These are phyloP conservation scores for Ageneiosus marmoratus DNA, from an alignment of 2,113 vertebrate species.

Conservation along the genomic window DNA sequence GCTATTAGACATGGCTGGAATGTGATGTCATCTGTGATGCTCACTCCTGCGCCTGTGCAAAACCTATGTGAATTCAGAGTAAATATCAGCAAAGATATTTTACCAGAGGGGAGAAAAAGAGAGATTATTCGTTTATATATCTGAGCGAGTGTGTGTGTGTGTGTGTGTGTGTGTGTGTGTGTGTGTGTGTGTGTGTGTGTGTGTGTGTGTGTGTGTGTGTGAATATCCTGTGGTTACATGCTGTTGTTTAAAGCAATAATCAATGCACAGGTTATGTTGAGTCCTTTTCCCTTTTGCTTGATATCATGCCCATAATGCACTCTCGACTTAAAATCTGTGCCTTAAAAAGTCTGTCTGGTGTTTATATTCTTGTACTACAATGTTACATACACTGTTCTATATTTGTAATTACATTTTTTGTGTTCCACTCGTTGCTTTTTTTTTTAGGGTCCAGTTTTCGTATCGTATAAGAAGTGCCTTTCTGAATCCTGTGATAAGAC, in stretches of 20 bases:
- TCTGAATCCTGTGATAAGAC: conserved; percentile 15
- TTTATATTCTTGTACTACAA: conserved; percentile 14
- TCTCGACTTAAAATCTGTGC: conserved; percentile 29
- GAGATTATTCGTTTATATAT: background rate
- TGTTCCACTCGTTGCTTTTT: conserved; percentile 12
- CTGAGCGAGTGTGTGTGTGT: conserved; percentile 1
- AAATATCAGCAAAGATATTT: background rate
- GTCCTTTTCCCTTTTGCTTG: conserved; percentile 15
- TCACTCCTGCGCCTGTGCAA: conserved; percentile 61
- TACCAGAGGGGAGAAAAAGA: background rate
- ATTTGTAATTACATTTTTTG: conserved; percentile 7
- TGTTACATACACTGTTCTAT: conserved; percentile 8
- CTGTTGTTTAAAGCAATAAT: conserved; percentile 37
- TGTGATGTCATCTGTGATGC: background rate
- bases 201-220: conserved; percentile 20
- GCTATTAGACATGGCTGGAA: background rate
- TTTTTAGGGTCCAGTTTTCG: background rate
- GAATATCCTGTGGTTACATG: conserved; percentile 1
- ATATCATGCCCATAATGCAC: conserved; percentile 19
- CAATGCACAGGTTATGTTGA: background rate
- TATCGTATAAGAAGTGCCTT: conserved; percentile 38
- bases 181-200: background rate
- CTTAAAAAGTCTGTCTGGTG: conserved; percentile 32
- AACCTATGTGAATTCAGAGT: conserved; percentile 67
- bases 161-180: background rate